Evolutionary conservation across 2,113 vertebrate genomes (phyloP), one percentile per base, ranked within the genome.

Genomic region (Psephotus haematonotus): DNA sequence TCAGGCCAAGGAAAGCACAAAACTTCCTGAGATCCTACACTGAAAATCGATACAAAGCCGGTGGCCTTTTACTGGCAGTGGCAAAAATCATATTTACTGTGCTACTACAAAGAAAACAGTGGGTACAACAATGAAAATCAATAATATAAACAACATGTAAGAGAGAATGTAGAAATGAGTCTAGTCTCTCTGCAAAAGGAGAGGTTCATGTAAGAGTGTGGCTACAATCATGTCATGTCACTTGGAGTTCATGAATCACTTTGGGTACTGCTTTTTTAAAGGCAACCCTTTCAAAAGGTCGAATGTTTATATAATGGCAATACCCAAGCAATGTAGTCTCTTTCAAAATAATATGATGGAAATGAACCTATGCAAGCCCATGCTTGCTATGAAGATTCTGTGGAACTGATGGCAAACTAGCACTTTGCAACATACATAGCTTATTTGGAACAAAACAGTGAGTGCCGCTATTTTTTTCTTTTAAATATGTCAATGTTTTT

Each of bases 401-500:
- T 33, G 37, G 35, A 91, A 75, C 22, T 33, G 16, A 25, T 47
- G 49, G 29, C 11, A 75, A 64, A 65, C 7, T 47, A 15, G 16
- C 83, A 49, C 18, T 59, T 74, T 37, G 53, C 4, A 91, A 33
- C 49, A 44, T 27, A 13, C 11, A 8, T 57, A 23, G 6, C 24
- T 68, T 83, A 12, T 37, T 75, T 10, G 24, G 20, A 75, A 64
- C 33, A 63, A 69, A 74, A 72, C 17, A 27, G 6, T 37, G 19
- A 33, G 17, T 4, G 57, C 20, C n/a, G 8, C 11, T 33, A n/a
- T 55, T 28, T 67, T 62, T 65, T 70, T 53, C 12, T 47, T 15
- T 9, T 18, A 53, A 95, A 62, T 43, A 41, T 0, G 1, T 25
- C n/a, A 11, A 0, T 20, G 3, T 0, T 24, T 77, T 90, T 70